Base-by-base conservation (phyloP, 1,140 invertebrate genomes). In the Drosophila athabasca region DNA sequence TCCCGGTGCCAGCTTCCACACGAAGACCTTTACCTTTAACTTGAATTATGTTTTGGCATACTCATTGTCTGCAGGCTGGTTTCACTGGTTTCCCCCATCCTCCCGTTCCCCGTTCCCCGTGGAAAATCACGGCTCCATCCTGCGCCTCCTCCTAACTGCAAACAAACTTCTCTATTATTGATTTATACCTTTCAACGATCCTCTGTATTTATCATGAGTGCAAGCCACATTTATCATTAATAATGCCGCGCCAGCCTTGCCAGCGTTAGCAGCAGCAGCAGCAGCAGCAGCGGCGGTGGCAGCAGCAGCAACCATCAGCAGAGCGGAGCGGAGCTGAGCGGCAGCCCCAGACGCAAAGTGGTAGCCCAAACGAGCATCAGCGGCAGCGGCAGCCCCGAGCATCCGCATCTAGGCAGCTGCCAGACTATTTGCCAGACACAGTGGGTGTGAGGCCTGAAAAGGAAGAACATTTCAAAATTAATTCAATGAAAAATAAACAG, bases 161-260 rank as follows among this genome's bases (percentile, higher is more conserved):
- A 87, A 88, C 83, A 88, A 88, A 88, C 83, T 88, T 88, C 83
- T 88, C 79, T 88, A 88, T 88, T 88, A 88, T 88, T 88, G 82
- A 90, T 90, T 90, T 89, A 90, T 90, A 87, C 89, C 85, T 90
- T 90, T 90, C 89, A 90, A 88, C 89, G 85, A 87, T 90, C 87
- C 89, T 89, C 89, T 89, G 82, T 90, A 90, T 90, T 90, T 90
- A 90, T 90, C 89, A 90, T 83, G 81, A 82, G 81, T 87, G 78
- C 90, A 90, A 89, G 84, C 79, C 84, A 85, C 88, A 90, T 90
- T 90, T 90, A 89, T 90, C 89, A 90, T 90, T 90, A 88, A 88
- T 88, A 88, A 88, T 88, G 83, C 82, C 68, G 78, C 80, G 68
- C 49, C 52, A 61, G 78, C 73, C 59, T 49, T 52, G 50, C 48